Conservation (phyloP, 53 echinoderm and acorn worm genomes). For the Henricia sp. region DNA sequence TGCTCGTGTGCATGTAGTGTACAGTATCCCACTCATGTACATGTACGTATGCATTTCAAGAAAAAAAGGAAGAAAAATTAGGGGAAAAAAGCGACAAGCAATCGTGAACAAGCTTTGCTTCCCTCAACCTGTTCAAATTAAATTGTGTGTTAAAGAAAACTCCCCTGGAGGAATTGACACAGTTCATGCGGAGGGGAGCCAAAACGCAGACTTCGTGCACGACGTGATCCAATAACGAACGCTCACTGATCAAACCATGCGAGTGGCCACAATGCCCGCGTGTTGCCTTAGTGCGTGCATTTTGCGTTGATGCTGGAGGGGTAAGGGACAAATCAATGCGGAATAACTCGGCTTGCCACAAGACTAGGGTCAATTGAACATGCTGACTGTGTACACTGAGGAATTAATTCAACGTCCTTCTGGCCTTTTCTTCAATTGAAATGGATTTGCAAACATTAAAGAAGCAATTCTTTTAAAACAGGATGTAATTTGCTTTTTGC, state of each 20-base stretch:
- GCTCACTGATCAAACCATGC: background rate
- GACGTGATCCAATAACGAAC: background rate
- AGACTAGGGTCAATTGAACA: background rate
- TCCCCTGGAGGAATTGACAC: conserved; percentile 11
- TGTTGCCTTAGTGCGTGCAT: background rate
- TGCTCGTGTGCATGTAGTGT: too few species aligned
- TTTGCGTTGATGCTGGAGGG: background rate
- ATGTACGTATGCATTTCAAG: too few species aligned
- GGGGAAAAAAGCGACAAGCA: too few species aligned
- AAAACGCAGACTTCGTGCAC: background rate
- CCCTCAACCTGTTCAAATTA: background rate
- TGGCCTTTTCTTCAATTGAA: too few species aligned
- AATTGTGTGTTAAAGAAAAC: background rate
- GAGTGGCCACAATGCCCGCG: background rate
- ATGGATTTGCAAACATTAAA: too few species aligned
- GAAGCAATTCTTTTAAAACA: too few species aligned
- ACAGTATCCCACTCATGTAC: too few species aligned
- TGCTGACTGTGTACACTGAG: background rate
- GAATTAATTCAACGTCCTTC: background rate
- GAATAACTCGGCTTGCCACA: conserved; percentile 18
- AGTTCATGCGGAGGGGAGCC: background rate
- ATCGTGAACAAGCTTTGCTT: background rate
- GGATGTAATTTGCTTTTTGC: too few species aligned
- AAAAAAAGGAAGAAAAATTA: too few species aligned
- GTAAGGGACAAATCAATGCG: background rate